Conservation (phyloP, 2,797 vertebrate species). For the Myripristis jacobus region DNA sequence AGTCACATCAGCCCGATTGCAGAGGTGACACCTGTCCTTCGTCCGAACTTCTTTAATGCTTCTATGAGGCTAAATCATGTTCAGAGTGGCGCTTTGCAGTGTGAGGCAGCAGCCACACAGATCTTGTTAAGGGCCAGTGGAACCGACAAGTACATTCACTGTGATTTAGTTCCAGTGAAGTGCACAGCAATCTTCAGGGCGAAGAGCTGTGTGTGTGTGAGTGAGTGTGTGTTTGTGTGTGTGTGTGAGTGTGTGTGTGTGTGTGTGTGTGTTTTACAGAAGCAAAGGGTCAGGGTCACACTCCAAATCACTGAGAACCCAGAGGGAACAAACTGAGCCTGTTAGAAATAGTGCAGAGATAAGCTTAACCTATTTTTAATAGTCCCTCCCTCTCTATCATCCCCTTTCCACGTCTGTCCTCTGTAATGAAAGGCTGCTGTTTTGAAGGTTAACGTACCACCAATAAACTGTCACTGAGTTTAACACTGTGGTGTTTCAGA, state of each 20-base stretch:
- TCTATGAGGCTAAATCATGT: constrained; percentile 67
- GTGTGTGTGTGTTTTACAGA: constrained; percentile 42
- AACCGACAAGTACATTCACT: constrained; percentile 73
- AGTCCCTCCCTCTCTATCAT: constrained; percentile 69
- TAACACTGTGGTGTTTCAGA: constrained; percentile 45
- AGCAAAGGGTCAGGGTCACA: constrained; percentile 76
- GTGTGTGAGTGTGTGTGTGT: constrained; percentile 28
- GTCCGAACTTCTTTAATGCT: constrained; percentile 64
- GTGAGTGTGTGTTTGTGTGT: constrained; percentile 9
- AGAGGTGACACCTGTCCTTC: constrained; percentile 61
- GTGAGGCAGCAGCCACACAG: constrained; percentile 58
- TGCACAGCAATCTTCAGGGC: constrained; percentile 64
- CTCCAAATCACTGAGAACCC: constrained; percentile 72
- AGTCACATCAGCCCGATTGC: constrained; percentile 28
- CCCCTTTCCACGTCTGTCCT: constrained; percentile 65
- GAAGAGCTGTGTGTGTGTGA: constrained; percentile 20
- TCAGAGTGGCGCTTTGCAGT: constrained; percentile 51
- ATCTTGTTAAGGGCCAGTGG: constrained; percentile 70
- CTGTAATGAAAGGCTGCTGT: constrained; percentile 63
- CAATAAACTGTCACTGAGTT: constrained; percentile 73
- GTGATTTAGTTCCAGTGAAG: constrained; percentile 76
- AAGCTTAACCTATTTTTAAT: constrained; percentile 82
- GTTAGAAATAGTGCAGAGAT: constrained; percentile 77
- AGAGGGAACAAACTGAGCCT: constrained; percentile 71
- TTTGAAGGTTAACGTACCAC: constrained; percentile 77